Base-by-base conservation (phyloP, 2,797 vertebrate genomes). In the Mormyrus proboscirostris region DNA sequence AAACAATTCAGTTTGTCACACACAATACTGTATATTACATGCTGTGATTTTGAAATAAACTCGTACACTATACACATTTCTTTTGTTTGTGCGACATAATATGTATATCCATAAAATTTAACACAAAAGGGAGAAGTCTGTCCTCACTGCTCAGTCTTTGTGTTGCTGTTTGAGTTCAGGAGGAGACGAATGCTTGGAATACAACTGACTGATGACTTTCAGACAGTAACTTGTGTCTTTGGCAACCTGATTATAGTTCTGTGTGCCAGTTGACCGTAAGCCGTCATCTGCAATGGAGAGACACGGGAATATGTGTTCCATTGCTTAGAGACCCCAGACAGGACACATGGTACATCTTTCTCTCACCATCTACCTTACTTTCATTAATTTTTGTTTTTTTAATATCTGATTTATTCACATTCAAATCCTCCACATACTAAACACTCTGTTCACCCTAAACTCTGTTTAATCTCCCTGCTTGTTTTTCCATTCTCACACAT, bases 121-220 rank as follows among this genome's bases (percentile, higher is more conserved):
- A 93, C 95, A 94, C 84, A 95, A 96, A 95, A 96, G 94, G 87
- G 93, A 94, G 90, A 93, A 90, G 92, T 88, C 76, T 69, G 47
- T 88, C 59, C 49, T 73, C 22, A 51, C 62, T 41, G 29, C 59
- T 53, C 51, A 87, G 47, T 73, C 44, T 8, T 88, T 89, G 91
- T 88, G 33, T 89, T 33, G 5, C 87, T 88, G 25, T 22, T 55
- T 89, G 12, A 87, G 55, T 73, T 50, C 38, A 22, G 53, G 59
- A 87, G 41, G 47, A 79, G 87, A 87, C 25, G n/a, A 53, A 57
- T 76, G 16, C 53, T 65, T 22, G n/a, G 49, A 38, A 53, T 59
- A 38, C 19, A 22, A 65, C 55, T 85, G 84, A 86, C 87, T 73
- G 47, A 65, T 69, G 84, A 29, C 19, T 89, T 85, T 83, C 88